Conservation (phyloP, 1,140 invertebrate genomes). For the Steinernema khuongi region DNA sequence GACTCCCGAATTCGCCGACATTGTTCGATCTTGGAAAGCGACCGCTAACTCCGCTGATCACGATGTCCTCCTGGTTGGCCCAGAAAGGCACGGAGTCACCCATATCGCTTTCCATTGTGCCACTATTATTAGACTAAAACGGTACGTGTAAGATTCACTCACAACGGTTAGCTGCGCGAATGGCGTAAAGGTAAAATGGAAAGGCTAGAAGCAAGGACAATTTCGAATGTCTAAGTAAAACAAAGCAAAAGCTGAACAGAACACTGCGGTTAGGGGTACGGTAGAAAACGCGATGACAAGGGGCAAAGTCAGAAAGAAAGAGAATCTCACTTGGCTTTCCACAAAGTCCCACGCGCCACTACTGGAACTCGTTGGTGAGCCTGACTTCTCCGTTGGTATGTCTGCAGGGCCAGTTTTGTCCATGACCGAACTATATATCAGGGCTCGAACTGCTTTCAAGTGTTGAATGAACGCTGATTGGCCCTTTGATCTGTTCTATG, state of each 20-base stretch:
- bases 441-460: neutral
- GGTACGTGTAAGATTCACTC: neutral
- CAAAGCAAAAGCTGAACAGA: neutral
- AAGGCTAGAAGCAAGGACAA: neutral
- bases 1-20: conserved; percentile 79
- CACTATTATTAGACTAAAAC: conserved; percentile 52
- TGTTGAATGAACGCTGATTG: neutral
- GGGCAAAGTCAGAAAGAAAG: neutral
- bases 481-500: neutral
- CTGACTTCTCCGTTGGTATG: neutral
- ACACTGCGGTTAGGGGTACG: neutral
- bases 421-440: neutral
- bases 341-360: conserved; percentile 1
- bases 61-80: conserved; percentile 69
- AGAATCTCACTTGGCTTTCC: neutral
- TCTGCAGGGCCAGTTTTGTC: neutral
- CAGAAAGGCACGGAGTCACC: conserved; percentile 45
- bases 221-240: no score
- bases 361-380: neutral
- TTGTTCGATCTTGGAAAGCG: conserved; percentile 78
- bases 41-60: conserved; percentile 81
- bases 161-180: neutral
- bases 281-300: neutral
- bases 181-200: neutral
- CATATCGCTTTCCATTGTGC: conserved; percentile 47